Evolutionary conservation across 2,797 vertebrate species (phyloP).

Genomic region (Pelodytes ibericus): DNA sequence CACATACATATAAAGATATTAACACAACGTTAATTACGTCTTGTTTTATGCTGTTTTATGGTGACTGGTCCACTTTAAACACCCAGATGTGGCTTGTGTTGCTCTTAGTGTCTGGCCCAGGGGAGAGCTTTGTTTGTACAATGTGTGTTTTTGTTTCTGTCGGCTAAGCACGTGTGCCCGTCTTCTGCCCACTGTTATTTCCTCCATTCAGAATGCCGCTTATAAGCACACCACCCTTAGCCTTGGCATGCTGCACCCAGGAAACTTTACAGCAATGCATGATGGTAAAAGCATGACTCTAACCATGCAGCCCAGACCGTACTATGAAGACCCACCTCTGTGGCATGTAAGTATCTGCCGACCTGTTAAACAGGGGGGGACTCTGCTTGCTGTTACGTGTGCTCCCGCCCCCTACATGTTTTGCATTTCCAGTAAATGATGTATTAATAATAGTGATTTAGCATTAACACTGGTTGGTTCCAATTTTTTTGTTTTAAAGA

Average conservation of each 20-base stretch:
- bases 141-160: slow-evolving; percentile 65
- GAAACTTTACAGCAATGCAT: slow-evolving; percentile 97
- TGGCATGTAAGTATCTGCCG: slow-evolving; percentile 92
- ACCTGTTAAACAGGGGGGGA: neutral
- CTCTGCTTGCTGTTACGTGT: slow-evolving; percentile 21
- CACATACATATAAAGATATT: no score
- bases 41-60: neutral
- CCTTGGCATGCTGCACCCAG: slow-evolving; percentile 99
- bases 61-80: neutral
- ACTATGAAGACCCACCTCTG: slow-evolving; percentile 99
- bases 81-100: no score
- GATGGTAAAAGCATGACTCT: slow-evolving; percentile 97
- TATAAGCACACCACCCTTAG: slow-evolving; percentile 99
- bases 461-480: neutral
- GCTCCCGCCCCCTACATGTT: neutral
- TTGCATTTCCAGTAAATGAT: neutral
- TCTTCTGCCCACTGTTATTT: slow-evolving; percentile 94
- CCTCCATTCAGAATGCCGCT: slow-evolving; percentile 99
- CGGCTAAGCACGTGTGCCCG: slow-evolving; percentile 78
- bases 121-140: slow-evolving; percentile 76
- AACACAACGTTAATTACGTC: no score
- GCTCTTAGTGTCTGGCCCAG: slow-evolving; percentile 3
- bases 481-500: slow-evolving; percentile 3
- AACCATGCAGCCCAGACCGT: slow-evolving; percentile 99
- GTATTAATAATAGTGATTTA: neutral